Evolutionary conservation across 2,888 invertebrate genomes (phyloP).

Genomic region (Heliconius ismenius): DNA sequence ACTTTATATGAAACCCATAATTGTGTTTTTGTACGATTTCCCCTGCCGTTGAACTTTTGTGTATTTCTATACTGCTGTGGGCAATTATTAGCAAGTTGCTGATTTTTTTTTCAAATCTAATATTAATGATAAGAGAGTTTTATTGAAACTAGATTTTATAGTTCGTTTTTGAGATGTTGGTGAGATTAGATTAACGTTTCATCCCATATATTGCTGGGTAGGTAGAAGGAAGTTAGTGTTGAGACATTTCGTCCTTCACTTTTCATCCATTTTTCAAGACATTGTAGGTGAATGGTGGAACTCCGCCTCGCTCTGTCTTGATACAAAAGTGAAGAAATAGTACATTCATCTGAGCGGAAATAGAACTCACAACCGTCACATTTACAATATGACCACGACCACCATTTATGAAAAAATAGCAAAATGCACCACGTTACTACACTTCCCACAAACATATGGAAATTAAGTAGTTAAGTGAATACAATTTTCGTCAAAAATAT

Average conservation of each 20-base stretch:
- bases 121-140: neutral
- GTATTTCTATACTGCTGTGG: constrained; percentile 31
- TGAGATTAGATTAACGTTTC: neutral
- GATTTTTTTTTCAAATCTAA: neutral
- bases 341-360: no score
- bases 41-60: constrained; percentile 55
- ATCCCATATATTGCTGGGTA: neutral
- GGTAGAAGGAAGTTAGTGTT: no score
- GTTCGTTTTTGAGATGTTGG: neutral
- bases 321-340: no score
- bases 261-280: no score
- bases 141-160: neutral
- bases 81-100: constrained; percentile 20
- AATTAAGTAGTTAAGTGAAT: neutral
- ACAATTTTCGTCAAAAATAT: no score
- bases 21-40: constrained; percentile 67
- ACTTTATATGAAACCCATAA: constrained; percentile 62
- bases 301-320: no score
- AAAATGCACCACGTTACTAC: no score
- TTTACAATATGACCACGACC: no score
- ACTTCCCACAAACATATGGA: neutral
- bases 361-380: no score
- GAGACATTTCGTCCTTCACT: no score
- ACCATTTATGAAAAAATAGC: no score
- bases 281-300: no score